A percentile compares a stretch with the other conserved stretches of the same genome.
These are phyloP conservation scores for Aspidoscelis tigris DNA, from an alignment of 2,113 vertebrate genomes.

Conservation along the genomic window DNA sequence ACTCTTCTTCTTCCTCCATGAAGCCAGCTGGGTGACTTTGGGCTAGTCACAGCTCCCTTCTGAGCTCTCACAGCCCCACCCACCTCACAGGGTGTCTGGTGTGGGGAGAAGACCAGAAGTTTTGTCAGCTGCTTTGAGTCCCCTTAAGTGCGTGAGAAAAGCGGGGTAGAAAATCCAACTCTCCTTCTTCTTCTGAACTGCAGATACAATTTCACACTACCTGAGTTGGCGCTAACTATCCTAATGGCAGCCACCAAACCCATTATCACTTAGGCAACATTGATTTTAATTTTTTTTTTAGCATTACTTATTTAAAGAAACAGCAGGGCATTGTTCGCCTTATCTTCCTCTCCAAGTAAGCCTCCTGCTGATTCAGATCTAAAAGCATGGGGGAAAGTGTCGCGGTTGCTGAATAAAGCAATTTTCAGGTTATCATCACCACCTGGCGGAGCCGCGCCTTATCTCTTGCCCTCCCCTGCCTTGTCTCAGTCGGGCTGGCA, in stretches of 20 bases:
- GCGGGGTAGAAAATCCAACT: too few species aligned
- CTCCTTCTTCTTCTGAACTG: accelerated
- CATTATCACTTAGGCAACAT: accelerated
- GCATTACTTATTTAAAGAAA: not conserved
- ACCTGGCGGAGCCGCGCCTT: not conserved
- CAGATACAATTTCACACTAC: accelerated
- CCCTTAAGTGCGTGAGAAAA: too few species aligned
- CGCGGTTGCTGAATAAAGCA: constrained; percentile 28
- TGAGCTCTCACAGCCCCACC: too few species aligned
- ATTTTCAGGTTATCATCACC: not conserved
- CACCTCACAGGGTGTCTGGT: too few species aligned
- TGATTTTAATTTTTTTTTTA: not conserved
- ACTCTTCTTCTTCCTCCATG: too few species aligned
- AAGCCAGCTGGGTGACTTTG: too few species aligned
- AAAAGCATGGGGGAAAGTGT: not conserved
- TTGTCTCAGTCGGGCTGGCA: not conserved
- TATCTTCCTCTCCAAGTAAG: not conserved
- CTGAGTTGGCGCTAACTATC: not conserved
- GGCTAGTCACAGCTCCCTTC: too few species aligned
- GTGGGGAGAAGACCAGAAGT: too few species aligned
- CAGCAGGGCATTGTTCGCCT: not conserved
- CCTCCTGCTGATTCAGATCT: constrained; percentile 34
- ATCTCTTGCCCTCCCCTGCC: not conserved
- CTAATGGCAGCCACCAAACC: not conserved
- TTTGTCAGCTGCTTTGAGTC: too few species aligned